phyloP scores from a whole-genome alignment of 2,888 invertebrate genomes.

The Nyleta sp. region DNA sequence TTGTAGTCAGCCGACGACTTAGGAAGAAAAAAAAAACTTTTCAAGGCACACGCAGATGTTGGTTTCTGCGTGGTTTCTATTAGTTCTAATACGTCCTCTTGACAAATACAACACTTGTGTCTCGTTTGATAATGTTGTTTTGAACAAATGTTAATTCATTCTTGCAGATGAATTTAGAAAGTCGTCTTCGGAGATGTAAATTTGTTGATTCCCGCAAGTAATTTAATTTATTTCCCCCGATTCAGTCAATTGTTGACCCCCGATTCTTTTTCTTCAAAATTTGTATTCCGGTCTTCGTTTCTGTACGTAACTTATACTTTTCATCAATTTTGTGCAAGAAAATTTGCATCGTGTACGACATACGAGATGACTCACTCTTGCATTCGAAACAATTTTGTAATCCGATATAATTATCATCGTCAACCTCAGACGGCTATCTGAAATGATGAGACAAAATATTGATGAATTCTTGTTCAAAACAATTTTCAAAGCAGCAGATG shows the following conservation, averaged over 20 bases:
- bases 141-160: too few relatives aligned
- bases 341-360: constrained; percentile 27
- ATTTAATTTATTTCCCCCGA: too few relatives aligned
- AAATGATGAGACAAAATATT: constrained; percentile 29
- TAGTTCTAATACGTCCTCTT: not conserved
- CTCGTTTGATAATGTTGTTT: too few relatives aligned
- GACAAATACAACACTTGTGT: too few relatives aligned
- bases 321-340: constrained; percentile 24
- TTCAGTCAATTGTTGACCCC: too few relatives aligned
- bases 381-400: constrained; percentile 45
- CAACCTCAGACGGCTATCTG: constrained; percentile 30
- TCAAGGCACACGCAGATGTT: constrained; percentile 31
- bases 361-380: constrained; percentile 40
- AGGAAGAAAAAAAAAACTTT: constrained; percentile 23
- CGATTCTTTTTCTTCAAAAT: not conserved
- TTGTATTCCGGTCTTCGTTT: not conserved
- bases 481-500: too few relatives aligned
- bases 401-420: constrained; percentile 39
- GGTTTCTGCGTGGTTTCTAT: not conserved
- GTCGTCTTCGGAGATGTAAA: constrained; percentile 2
- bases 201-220: not conserved
- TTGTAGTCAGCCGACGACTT: constrained; percentile 46
- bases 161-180: constrained; percentile 15
- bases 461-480: constrained; percentile 5
- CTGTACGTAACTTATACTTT: constrained; percentile 27